Conservation (phyloP, 2,888 invertebrate genomes). For the Dryobotodes eremita region DNA sequence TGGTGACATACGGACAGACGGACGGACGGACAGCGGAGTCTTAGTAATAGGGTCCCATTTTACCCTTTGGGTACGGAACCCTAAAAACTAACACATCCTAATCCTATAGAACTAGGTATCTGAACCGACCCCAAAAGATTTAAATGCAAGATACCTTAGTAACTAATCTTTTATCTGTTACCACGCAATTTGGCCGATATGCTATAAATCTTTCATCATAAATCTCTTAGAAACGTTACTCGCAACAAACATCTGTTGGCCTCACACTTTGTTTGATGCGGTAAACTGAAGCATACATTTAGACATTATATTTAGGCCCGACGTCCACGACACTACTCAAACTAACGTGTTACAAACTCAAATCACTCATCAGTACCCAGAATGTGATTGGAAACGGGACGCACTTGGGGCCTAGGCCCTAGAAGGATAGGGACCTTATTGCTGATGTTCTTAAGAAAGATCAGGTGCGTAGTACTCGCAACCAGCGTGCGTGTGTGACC, state of each 20-base stretch:
- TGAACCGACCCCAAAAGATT: conserved; percentile 6
- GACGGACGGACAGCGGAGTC: too few species aligned
- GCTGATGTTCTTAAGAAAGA: too few species aligned
- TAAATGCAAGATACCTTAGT: conserved; percentile 33
- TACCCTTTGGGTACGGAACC: too few species aligned
- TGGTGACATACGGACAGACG: too few species aligned
- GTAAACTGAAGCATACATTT: background rate
- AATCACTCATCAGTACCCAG: background rate
- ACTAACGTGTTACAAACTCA: background rate
- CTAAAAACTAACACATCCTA: background rate
- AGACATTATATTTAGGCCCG: background rate
- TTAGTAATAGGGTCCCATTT: too few species aligned
- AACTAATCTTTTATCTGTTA: conserved; percentile 35
- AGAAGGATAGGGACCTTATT: too few species aligned
- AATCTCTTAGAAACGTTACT: conserved; percentile 32
- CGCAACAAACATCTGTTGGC: conserved; percentile 49
- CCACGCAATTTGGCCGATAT: conserved; percentile 12
- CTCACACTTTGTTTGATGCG: conserved; percentile 12
- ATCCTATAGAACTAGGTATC: background rate
- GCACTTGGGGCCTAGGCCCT: too few species aligned
- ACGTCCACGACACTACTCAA: background rate
- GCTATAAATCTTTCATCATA: conserved; percentile 41
- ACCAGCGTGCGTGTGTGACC: too few species aligned
- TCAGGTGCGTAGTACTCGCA: too few species aligned
- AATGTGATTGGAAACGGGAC: too few species aligned